Percentiles rank a stretch among this genome's conserved stretches.
Evolutionary conservation across 2,797 vertebrate genomes (phyloP).

Genomic region (Thamnophis elegans): DNA sequence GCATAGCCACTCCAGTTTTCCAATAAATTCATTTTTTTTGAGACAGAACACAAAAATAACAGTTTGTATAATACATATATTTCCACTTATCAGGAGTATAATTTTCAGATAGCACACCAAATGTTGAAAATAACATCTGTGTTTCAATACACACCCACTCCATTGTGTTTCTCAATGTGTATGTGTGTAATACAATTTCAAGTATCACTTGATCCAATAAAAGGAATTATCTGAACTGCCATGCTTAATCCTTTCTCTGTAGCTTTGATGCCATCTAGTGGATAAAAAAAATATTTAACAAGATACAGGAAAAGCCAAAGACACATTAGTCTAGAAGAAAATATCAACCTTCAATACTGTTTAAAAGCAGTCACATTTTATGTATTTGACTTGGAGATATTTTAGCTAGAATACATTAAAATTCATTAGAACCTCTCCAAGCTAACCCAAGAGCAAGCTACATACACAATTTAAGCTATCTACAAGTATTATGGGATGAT

Average conservation of each 20-base stretch:
- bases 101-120: slow-evolving; percentile 22
- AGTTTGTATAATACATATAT: slow-evolving; percentile 24
- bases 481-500: not conserved
- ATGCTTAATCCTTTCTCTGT: slow-evolving; percentile 19
- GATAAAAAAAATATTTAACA: slow-evolving; percentile 6
- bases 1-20: not conserved
- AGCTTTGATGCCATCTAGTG: slow-evolving; percentile 64
- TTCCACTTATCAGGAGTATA: slow-evolving; percentile 15
- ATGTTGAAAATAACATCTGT: not conserved
- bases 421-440: not conserved
- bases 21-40: slow-evolving; percentile 40
- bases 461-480: not conserved
- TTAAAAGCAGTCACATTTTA: not conserved
- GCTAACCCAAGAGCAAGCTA: not conserved
- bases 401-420: not conserved
- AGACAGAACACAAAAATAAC: slow-evolving; percentile 16
- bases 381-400: not conserved
- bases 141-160: slow-evolving; percentile 4
- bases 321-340: not conserved
- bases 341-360: not conserved
- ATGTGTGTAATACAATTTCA: not conserved
- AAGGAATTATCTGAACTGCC: not conserved
- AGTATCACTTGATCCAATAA: slow-evolving; percentile 9
- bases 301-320: not conserved
- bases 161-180: not conserved